These are phyloP conservation scores for Sorex araneus DNA, from an alignment of 2,113 vertebrate species.

Conservation along the genomic window DNA sequence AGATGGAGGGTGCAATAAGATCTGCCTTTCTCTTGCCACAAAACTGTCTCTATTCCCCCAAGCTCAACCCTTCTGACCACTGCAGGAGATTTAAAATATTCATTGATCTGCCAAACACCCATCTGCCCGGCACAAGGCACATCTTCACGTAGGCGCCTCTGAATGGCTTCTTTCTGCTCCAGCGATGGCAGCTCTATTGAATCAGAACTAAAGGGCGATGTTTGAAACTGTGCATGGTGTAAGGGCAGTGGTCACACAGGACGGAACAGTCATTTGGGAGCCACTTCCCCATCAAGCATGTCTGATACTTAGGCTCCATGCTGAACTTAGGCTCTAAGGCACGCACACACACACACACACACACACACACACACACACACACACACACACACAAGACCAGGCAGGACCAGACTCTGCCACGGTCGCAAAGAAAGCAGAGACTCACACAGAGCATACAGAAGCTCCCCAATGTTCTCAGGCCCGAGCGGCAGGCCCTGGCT, in stretches of 20 bases:
- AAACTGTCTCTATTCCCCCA: constrained; percentile 50
- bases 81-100: constrained; percentile 76
- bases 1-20: constrained; percentile 38
- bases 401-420: constrained; percentile 75
- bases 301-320: constrained; percentile 67
- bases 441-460: constrained; percentile 60
- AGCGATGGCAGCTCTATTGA: constrained; percentile 60
- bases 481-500: constrained; percentile 59
- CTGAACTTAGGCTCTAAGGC: constrained; percentile 63
- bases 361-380: too few species aligned
- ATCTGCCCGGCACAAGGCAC: constrained; percentile 62
- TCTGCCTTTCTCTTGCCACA: constrained; percentile 23
- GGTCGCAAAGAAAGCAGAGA: constrained; percentile 66
- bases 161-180: constrained; percentile 76
- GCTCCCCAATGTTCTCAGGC: constrained; percentile 65
- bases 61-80: constrained; percentile 45
- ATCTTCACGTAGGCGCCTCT: constrained; percentile 53
- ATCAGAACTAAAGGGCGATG: constrained; percentile 58
- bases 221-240: constrained; percentile 21
- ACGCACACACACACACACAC: background rate
- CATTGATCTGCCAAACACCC: constrained; percentile 68
- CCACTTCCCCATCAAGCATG: constrained; percentile 33
- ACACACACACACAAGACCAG: constrained; percentile 71
- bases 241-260: constrained; percentile 26
- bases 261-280: constrained; percentile 68